Evolutionary conservation across 2,113 vertebrate genomes (phyloP), one percentile per base, ranked within the genome.

Genomic region (Lanius ludovicianus): DNA sequence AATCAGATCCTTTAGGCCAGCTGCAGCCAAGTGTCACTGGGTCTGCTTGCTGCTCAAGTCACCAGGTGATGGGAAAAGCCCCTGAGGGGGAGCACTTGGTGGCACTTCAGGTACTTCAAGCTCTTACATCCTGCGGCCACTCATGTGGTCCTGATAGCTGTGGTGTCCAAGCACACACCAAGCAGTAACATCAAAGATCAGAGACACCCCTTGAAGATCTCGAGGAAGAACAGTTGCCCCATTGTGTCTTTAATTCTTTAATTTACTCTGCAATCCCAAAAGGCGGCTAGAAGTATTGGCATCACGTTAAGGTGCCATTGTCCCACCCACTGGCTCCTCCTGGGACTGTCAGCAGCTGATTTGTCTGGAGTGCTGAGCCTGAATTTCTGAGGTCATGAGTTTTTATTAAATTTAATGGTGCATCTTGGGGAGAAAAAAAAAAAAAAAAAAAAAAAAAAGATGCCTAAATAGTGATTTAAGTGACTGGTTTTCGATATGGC

Each of bases 401-500:
- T 78, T 85, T 91, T 67, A 86, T 84, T 74, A 42, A 31, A 67
- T 57, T 52, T 84, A 81, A 86, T 65, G n/a, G 27, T 67, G 23
- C 12, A 1, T 39, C 44, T 35, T 56, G 31, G 7, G 25, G 33
- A 15, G 11, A 28, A 41, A 41, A 41, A 41, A 41, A 41, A 41
- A 41, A 41, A 44, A 37, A 37, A 28, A 41, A 41, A 41, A 41
- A 41, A 41, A 41, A 41, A 41, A 41, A 46, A 44, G 3, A n/a
- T 39, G 67, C 67, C 87, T 92, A 96, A 97, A 95, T 93, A 83
- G 80, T 84, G 93, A 96, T 96, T 95, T 77, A 86, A 92, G 83
- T 92, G 90, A 90, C 73, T 93, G 85, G 75, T 94, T 97, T 96
- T 96, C 65, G 60, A 97, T 96, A 96, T 97, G 96, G 95, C 96